A percentile compares a stretch with the other conserved stretches of the same genome.
These are phyloP conservation scores for Natator depressus DNA, from an alignment of 2,113 vertebrate species.

Conservation along the genomic window DNA sequence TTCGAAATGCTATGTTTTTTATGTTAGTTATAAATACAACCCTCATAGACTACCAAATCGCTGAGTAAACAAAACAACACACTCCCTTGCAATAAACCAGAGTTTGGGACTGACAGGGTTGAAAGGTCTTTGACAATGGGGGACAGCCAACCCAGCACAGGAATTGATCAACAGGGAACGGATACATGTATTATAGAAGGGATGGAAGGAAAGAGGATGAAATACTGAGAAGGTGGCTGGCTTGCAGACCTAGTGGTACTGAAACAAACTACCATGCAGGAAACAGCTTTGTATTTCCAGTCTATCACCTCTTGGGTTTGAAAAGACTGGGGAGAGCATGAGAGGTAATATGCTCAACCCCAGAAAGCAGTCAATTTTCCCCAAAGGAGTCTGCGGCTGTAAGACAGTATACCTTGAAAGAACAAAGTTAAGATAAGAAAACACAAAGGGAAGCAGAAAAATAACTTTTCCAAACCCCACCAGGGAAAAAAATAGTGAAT, in stretches of 20 bases:
- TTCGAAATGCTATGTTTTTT: not conserved
- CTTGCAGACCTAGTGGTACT: not conserved
- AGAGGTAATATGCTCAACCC: not conserved
- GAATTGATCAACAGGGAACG: rapidly evolving
- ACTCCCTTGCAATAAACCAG: not conserved
- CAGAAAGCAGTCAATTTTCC: not conserved
- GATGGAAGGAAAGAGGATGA: not conserved
- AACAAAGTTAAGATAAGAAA: not conserved
- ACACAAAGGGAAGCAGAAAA: not conserved
- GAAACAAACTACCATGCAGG: not conserved
- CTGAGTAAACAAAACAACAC: conserved; percentile 14
- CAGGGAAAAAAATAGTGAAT: conserved; percentile 19
- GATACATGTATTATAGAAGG: not conserved
- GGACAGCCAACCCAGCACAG: not conserved
- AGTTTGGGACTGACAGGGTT: rapidly evolving
- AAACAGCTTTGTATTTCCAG: not conserved
- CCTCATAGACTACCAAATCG: not conserved
- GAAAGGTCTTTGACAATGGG: not conserved
- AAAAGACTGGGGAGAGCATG: not conserved
- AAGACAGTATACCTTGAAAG: not conserved
- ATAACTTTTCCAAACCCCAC: not conserved
- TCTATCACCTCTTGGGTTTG: not conserved
- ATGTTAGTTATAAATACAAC: not conserved
- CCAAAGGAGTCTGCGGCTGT: not conserved
- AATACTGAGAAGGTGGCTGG: not conserved